Percentiles rank a stretch among this genome's conserved stretches.
phyloP scores from a whole-genome alignment of 2,888 invertebrate genomes.

The Ectemnius continuus region DNA sequence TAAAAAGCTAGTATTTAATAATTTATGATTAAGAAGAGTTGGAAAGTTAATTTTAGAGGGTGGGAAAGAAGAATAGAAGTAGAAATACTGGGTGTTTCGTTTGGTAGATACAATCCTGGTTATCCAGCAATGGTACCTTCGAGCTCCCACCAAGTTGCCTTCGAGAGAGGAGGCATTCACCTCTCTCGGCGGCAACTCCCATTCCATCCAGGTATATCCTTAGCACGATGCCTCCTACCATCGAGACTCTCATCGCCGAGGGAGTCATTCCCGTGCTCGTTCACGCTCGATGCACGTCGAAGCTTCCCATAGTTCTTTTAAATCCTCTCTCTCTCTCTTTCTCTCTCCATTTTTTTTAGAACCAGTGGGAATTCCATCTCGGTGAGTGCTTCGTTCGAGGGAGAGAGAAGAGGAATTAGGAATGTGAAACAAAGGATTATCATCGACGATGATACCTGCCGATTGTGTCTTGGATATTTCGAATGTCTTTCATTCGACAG shows the following conservation, averaged over 20 bases:
- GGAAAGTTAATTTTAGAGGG: no score
- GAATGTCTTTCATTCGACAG: conserved; percentile 88
- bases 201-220: conserved; percentile 45
- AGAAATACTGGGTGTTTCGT: neutral
- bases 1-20: no score
- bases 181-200: conserved; percentile 68
- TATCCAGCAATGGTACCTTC: conserved; percentile 47
- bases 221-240: conserved; percentile 43
- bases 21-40: no score
- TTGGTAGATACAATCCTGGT: conserved; percentile 23
- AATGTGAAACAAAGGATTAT: neutral
- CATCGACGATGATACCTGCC: conserved; percentile 85
- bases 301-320: no score
- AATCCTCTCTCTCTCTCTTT: no score
- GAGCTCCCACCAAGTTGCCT: conserved; percentile 56
- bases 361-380: neutral
- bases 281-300: neutral
- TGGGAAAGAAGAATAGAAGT: no score
- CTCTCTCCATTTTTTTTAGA: no score
- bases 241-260: conserved; percentile 1
- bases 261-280: neutral
- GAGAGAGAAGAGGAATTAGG: neutral
- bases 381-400: neutral
- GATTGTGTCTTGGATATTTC: conserved; percentile 93
- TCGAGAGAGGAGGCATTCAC: conserved; percentile 71